Conservation (phyloP, 2,113 vertebrate species). For the Pelvicachromis taeniatus region DNA sequence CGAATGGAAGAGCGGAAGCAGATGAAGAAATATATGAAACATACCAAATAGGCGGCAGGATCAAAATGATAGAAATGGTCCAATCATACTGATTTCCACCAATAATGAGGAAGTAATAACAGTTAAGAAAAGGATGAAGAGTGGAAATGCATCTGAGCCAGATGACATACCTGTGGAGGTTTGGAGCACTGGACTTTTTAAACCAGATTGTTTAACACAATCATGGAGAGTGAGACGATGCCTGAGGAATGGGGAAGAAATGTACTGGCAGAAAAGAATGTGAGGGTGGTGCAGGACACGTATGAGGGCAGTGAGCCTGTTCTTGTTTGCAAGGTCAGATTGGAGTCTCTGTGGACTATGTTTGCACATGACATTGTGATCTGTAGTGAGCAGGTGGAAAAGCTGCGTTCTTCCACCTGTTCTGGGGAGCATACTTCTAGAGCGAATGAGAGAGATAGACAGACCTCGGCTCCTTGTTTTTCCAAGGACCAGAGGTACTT, state of each 20-base stretch:
- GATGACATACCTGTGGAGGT: background rate
- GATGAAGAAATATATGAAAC: background rate
- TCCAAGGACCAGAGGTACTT: background rate
- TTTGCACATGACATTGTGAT: background rate
- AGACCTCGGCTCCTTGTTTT: background rate
- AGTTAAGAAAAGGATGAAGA: background rate
- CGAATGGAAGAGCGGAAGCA: background rate
- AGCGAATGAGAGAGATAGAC: background rate
- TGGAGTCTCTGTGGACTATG: background rate
- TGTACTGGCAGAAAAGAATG: background rate
- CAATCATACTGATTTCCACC: background rate
- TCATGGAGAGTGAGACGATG: background rate
- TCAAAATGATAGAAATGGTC: background rate
- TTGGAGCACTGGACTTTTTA: background rate
- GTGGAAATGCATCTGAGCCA: background rate
- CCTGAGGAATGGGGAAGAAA: background rate
- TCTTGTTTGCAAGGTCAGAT: background rate
- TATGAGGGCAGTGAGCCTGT: background rate
- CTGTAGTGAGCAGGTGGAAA: background rate
- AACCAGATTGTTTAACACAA: background rate
- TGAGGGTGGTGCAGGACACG: background rate
- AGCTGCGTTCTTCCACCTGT: background rate
- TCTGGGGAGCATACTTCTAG: fast-evolving
- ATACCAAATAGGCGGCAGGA: background rate
- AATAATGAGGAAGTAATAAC: background rate